Percentiles rank a stretch among this genome's conserved stretches.
Conservation (phyloP, 2,888 invertebrate genomes). For the Apomyelois bistriatella region DNA sequence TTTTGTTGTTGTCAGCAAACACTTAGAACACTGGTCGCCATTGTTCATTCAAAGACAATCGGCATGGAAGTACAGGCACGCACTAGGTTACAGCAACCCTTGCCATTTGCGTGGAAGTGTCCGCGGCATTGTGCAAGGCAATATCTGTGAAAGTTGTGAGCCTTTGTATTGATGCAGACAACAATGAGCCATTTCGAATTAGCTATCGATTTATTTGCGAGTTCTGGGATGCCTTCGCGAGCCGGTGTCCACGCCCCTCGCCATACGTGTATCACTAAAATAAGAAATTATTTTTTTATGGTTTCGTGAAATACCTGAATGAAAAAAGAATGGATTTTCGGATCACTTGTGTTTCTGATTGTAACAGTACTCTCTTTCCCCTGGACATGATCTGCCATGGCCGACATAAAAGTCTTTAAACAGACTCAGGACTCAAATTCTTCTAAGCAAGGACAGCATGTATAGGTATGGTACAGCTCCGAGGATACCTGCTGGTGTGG, state of each 20-base stretch:
- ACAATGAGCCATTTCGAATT: slow-evolving; percentile 75
- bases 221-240: slow-evolving; percentile 56
- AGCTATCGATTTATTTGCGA: slow-evolving; percentile 70
- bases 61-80: slow-evolving; percentile 8
- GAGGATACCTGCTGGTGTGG: too few species aligned
- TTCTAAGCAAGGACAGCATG: too few species aligned
- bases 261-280: slow-evolving; percentile 20
- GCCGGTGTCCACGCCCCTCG: slow-evolving; percentile 42
- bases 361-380: too few species aligned
- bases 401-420: too few species aligned
- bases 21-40: slow-evolving; percentile 1
- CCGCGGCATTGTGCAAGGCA: slow-evolving; percentile 30
- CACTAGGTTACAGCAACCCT: slow-evolving; percentile 27
- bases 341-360: too few species aligned
- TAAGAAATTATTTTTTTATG: neutral
- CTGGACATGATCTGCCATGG: too few species aligned
- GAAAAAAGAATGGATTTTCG: too few species aligned
- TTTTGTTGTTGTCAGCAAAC: neutral
- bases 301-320: neutral
- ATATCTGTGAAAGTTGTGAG: slow-evolving; percentile 67
- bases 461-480: too few species aligned
- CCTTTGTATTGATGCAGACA: slow-evolving; percentile 70
- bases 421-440: too few species aligned
- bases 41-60: slow-evolving; percentile 12
- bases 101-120: slow-evolving; percentile 34